A percentile compares a stretch with the other conserved stretches of the same genome.
Evolutionary conservation across 2,113 vertebrate species (phyloP).

Genomic region (Charina bottae): DNA sequence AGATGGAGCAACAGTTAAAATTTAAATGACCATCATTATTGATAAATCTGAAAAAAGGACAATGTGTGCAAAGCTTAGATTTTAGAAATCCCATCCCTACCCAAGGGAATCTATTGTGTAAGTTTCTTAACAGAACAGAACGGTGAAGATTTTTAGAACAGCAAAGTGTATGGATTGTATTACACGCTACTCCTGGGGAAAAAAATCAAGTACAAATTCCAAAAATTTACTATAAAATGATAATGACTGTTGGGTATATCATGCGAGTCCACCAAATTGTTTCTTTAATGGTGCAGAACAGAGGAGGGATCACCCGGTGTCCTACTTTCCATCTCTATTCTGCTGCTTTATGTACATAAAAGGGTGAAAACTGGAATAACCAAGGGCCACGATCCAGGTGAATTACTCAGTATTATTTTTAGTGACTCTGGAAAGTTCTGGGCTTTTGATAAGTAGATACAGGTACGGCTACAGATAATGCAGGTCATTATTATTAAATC

Average conservation of each 20-base stretch:
- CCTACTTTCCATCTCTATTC: background rate
- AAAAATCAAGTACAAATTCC: background rate
- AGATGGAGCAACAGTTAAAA: conserved; percentile 29
- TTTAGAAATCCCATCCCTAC: background rate
- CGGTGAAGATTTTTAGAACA: background rate
- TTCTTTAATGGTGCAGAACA: background rate
- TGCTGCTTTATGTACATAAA: background rate
- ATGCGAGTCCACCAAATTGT: background rate
- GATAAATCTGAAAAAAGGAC: background rate
- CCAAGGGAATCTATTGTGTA: background rate
- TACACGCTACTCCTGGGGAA: background rate
- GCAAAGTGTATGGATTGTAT: background rate
- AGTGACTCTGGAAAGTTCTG: background rate
- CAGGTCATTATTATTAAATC: background rate
- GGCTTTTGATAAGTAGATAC: background rate
- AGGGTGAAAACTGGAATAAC: background rate
- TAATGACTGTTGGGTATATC: background rate
- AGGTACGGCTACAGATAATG: background rate
- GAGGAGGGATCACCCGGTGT: background rate
- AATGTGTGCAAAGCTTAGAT: background rate
- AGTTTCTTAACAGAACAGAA: conserved; percentile 48
- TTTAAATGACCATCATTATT: conserved; percentile 38
- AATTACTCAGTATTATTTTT: background rate
- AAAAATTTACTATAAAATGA: background rate
- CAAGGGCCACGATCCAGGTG: background rate